A percentile compares a stretch with the other conserved stretches of the same genome.
Conservation (phyloP, 2,888 invertebrate genomes). For the Drosophila paranaensis region DNA sequence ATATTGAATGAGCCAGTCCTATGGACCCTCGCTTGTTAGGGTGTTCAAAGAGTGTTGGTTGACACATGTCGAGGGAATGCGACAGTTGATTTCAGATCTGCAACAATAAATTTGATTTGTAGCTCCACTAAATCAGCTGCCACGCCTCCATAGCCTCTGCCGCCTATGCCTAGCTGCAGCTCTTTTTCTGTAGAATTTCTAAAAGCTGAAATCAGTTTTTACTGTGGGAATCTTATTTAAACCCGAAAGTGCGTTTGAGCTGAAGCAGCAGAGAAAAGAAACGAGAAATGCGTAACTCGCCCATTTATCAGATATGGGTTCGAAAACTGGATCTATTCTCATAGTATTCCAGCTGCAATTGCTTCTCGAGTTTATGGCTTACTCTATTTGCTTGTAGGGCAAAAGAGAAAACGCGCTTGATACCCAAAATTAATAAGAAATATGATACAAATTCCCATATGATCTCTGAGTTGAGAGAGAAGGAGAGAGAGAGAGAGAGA, state of each 20-base stretch:
- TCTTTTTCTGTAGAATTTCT: constrained; percentile 27
- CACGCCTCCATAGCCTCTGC: neutral
- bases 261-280: neutral
- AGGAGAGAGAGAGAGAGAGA: too few species aligned
- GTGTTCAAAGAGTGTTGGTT: constrained; percentile 34
- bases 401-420: constrained; percentile 5
- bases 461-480: neutral
- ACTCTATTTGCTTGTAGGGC: constrained; percentile 6
- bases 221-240: constrained; percentile 31
- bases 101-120: constrained; percentile 59
- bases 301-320: constrained; percentile 8
- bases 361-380: neutral
- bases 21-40: neutral
- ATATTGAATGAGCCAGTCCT: neutral
- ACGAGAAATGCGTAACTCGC: neutral
- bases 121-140: constrained; percentile 6
- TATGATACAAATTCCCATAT: neutral
- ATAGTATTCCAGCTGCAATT: constrained; percentile 1
- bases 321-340: constrained; percentile 4
- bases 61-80: constrained; percentile 54
- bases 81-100: constrained; percentile 46
- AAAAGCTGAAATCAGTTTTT: constrained; percentile 18
- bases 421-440: neutral
- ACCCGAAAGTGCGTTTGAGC: constrained; percentile 48
- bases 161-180: neutral